Conservation (phyloP, 2,888 invertebrate species). For the Lacanobia wlatinum region DNA sequence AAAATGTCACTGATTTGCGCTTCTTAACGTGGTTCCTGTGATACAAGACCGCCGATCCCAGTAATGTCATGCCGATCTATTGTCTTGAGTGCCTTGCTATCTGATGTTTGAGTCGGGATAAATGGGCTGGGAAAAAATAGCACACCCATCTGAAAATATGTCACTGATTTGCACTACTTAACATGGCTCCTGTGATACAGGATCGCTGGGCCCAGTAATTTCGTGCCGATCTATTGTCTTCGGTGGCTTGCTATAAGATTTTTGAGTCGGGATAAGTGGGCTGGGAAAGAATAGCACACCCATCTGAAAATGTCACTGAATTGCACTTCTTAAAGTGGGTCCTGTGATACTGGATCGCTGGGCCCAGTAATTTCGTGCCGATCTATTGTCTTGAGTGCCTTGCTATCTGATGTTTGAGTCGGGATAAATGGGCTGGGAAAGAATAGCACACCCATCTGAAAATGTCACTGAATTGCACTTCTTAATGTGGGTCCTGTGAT, state of each 20-base stretch:
- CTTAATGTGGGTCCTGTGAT: too few relatives aligned
- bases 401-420: too few relatives aligned
- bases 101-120: slow-evolving; percentile 29
- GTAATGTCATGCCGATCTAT: slow-evolving; percentile 28
- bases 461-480: not conserved
- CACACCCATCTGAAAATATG: not conserved
- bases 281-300: too few relatives aligned
- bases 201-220: too few relatives aligned
- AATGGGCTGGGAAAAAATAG: not conserved
- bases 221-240: too few relatives aligned
- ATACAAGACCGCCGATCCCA: not conserved
- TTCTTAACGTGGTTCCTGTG: too few relatives aligned
- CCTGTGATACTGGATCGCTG: too few relatives aligned
- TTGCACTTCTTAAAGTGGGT: too few relatives aligned
- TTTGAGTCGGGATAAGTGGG: too few relatives aligned
- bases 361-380: slow-evolving; percentile 2
- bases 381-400: slow-evolving; percentile 9
- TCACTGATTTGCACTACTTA: not conserved
- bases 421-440: not conserved
- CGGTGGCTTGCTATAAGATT: too few relatives aligned
- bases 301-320: too few relatives aligned
- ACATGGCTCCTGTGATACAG: too few relatives aligned
- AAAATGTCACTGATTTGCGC: not conserved
- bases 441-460: not conserved
- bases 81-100: slow-evolving; percentile 19